Conservation (phyloP, 2,888 invertebrate genomes). For the Campoplex capitator region DNA sequence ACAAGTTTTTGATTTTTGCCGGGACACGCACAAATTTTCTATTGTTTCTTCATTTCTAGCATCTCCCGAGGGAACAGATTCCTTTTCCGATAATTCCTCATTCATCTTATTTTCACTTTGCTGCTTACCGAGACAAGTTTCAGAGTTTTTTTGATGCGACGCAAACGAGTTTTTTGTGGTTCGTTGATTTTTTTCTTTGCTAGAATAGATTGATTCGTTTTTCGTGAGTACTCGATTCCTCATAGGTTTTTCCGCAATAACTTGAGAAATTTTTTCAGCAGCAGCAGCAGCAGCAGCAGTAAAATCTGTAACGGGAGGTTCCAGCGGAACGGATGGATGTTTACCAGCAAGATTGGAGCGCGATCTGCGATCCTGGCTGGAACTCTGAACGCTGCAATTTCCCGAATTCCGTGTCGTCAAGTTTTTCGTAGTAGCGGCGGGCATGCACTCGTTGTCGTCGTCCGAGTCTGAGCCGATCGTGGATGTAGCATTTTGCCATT, state of each 20-base stretch:
- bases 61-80: background rate
- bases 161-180: background rate
- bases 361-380: conserved; percentile 44
- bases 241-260: no score
- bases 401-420: conserved; percentile 23
- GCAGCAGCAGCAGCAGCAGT: background rate
- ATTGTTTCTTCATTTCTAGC: background rate
- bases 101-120: background rate
- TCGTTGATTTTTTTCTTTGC: background rate
- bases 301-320: background rate
- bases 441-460: conserved; percentile 79
- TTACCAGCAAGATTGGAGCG: background rate
- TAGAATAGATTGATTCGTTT: no score
- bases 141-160: background rate
- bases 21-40: no score
- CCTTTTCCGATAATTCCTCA: background rate
- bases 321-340: background rate
- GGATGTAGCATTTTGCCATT: conserved; percentile 68
- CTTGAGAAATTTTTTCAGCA: background rate
- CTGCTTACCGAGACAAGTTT: background rate
- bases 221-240: no score
- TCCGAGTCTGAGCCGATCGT: conserved; percentile 82
- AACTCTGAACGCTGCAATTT: conserved; percentile 53
- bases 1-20: no score
- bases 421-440: conserved; percentile 54